Conservation (phyloP, 2,888 invertebrate genomes). For the Oasisia sp. region DNA sequence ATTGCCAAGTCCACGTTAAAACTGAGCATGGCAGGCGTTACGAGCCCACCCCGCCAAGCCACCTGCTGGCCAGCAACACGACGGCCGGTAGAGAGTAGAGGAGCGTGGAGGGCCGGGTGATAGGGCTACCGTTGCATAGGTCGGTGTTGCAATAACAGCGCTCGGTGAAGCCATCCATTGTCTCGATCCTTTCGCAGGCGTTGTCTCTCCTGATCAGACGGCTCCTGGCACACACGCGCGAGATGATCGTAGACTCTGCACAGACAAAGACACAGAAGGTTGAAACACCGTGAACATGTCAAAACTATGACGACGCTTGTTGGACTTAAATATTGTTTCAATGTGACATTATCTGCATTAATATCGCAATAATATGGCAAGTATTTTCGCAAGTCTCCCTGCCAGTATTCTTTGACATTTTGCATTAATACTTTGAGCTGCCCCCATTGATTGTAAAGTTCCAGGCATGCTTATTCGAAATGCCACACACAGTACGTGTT, state of each 20-base stretch:
- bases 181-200: not conserved
- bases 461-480: too few species aligned
- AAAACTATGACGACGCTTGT: not conserved
- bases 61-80: not conserved
- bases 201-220: not conserved
- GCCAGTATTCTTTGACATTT: too few species aligned
- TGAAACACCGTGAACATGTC: not conserved
- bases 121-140: conserved; percentile 43
- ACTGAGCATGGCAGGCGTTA: not conserved
- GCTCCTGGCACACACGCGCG: conserved; percentile 38
- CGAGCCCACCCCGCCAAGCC: not conserved
- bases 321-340: not conserved
- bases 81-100: not conserved
- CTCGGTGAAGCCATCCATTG: conserved; percentile 33
- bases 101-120: not conserved
- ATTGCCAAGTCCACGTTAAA: not conserved
- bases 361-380: not conserved
- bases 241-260: conserved; percentile 38
- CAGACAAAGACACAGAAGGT: not conserved
- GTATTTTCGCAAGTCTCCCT: too few species aligned
- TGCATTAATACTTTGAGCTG: too few species aligned
- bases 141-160: conserved; percentile 42
- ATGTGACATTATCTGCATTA: not conserved
- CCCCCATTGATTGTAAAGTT: too few species aligned
- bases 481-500: too few species aligned